These are phyloP conservation scores for Rhynchonycteris naso DNA, from an alignment of 2,797 vertebrate genomes.

Conservation along the genomic window DNA sequence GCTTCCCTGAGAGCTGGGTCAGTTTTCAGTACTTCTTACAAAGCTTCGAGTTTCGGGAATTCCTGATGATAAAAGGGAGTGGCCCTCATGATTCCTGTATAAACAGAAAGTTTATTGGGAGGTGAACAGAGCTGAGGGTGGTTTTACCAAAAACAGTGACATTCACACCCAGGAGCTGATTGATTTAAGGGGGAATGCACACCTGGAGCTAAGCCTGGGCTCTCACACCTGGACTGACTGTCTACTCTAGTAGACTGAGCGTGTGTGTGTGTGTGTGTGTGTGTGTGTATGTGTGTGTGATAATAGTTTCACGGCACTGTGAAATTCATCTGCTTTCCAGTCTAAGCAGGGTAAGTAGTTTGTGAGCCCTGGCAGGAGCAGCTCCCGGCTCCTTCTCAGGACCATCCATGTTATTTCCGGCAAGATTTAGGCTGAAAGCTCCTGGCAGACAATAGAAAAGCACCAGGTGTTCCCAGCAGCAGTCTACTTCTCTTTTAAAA, in stretches of 20 bases:
- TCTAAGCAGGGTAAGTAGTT: neutral
- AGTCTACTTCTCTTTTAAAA: neutral
- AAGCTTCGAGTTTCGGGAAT: neutral
- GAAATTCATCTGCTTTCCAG: neutral
- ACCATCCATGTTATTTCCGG: constrained; percentile 17
- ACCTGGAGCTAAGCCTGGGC: neutral
- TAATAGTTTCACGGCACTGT: neutral
- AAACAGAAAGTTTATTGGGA: neutral
- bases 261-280: neutral
- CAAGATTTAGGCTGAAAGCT: neutral
- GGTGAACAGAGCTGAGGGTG: neutral
- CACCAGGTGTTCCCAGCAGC: neutral
- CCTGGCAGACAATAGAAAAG: neutral
- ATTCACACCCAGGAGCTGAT: neutral
- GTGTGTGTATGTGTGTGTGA: neutral
- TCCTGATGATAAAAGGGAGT: neutral
- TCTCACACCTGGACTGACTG: neutral
- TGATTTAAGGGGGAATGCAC: neutral
- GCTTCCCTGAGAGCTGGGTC: neutral
- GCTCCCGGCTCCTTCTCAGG: neutral
- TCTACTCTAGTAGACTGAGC: neutral
- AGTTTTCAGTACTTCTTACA: constrained; percentile 34
- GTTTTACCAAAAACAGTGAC: neutral
- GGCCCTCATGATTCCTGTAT: neutral
- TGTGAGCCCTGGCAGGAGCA: neutral